Conservation (phyloP, 2,888 invertebrate species). For the Gymnosoma rotundatum region DNA sequence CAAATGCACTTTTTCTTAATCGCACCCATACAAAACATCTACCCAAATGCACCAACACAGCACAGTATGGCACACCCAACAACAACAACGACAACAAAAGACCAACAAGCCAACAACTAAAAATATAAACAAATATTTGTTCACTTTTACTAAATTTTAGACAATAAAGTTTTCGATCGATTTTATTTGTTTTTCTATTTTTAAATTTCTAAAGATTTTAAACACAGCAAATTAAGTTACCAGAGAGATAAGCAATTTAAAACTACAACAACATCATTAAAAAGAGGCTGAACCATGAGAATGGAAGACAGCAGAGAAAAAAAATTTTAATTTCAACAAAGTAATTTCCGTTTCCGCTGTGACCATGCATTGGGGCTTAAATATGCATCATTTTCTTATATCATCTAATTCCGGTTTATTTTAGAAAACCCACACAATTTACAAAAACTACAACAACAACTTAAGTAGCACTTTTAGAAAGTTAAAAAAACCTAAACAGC, state of each 20-base stretch:
- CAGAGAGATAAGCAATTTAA: neutral
- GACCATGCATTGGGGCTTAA: constrained; percentile 44
- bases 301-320: neutral
- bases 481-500: neutral
- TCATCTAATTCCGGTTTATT: constrained; percentile 35
- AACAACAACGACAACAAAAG: too few species aligned
- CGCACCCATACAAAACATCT: too few species aligned
- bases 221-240: constrained; percentile 1
- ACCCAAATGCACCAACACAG: too few species aligned
- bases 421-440: constrained; percentile 14
- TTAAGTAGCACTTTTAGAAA: constrained; percentile 29
- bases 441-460: neutral
- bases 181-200: too few species aligned
- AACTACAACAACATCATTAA: neutral
- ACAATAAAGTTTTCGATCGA: too few species aligned
- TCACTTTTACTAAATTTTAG: too few species aligned
- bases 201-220: too few species aligned
- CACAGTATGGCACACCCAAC: too few species aligned
- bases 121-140: too few species aligned
- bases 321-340: constrained; percentile 35
- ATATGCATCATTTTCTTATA: constrained; percentile 4
- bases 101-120: too few species aligned
- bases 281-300: too few species aligned
- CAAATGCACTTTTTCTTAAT: too few species aligned
- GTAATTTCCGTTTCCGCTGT: constrained; percentile 72